A percentile compares a stretch with the other conserved stretches of the same genome.
Conservation (phyloP, 2,113 vertebrate species). For the Morone saxatilis region DNA sequence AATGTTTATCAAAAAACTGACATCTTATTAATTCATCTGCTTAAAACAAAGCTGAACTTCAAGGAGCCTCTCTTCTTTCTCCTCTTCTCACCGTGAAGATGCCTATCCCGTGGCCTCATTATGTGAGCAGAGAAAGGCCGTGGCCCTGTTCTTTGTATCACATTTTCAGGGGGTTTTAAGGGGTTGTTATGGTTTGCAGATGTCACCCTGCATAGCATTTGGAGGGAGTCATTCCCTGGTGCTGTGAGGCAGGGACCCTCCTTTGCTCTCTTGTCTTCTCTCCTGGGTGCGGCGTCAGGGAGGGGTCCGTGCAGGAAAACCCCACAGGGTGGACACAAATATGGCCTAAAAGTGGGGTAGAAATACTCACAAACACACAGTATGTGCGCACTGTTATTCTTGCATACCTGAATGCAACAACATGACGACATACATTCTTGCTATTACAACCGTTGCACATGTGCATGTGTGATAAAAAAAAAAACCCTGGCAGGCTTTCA, state of each 20-base stretch:
- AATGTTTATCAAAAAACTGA: conserved; percentile 63
- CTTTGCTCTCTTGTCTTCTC: conserved; percentile 67
- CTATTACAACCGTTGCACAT: background rate
- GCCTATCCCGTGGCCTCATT: conserved; percentile 74
- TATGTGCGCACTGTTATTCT: background rate
- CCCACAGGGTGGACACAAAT: conserved; percentile 61
- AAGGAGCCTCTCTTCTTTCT: conserved; percentile 23
- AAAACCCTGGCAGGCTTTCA: background rate
- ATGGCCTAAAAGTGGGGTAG: conserved; percentile 19
- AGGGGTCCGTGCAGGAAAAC: conserved; percentile 59
- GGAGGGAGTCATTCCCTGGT: conserved; percentile 73
- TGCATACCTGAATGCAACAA: conserved; percentile 24
- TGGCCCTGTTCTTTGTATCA: conserved; percentile 75
- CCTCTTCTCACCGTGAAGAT: conserved; percentile 57
- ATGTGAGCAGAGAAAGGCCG: conserved; percentile 58
- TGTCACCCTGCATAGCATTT: conserved; percentile 82
- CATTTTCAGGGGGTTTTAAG: conserved; percentile 65
- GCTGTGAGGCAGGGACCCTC: conserved; percentile 78
- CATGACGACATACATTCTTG: background rate
- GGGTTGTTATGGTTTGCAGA: conserved; percentile 83
- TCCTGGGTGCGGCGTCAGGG: conserved; percentile 64
- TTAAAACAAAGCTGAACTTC: conserved; percentile 48
- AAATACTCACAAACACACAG: conserved; percentile 16
- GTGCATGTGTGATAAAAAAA: background rate
- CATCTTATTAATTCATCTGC: conserved; percentile 48